Evolutionary conservation across 1,140 invertebrate species (phyloP).

Genomic region (Trichoplusia ni): DNA sequence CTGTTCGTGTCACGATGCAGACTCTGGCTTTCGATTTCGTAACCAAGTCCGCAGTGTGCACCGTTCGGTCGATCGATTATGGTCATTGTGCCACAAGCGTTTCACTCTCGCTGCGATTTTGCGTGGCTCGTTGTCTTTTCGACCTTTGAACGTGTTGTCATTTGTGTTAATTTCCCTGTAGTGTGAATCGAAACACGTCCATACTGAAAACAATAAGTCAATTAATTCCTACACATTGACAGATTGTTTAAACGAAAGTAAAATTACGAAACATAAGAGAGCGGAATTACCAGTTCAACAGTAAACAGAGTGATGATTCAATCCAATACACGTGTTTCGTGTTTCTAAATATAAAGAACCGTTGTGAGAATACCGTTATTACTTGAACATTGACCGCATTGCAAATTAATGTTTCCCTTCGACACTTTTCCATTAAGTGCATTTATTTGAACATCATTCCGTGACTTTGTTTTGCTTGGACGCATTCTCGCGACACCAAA

Average conservation of each 20-base stretch:
- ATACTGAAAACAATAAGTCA: background rate
- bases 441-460: conserved; percentile 56
- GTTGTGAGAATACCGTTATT: conserved; percentile 69
- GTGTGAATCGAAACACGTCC: conserved; percentile 14
- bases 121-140: conserved; percentile 36
- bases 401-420: conserved; percentile 64
- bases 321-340: conserved; percentile 64
- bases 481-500: background rate
- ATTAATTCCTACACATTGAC: background rate
- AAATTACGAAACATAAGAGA: conserved; percentile 40
- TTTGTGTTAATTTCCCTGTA: conserved; percentile 33
- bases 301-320: conserved; percentile 69
- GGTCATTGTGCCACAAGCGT: conserved; percentile 67
- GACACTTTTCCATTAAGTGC: conserved; percentile 49
- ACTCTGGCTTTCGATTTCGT: conserved; percentile 66
- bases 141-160: conserved; percentile 41
- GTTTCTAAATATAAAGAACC: conserved; percentile 75
- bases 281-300: conserved; percentile 59
- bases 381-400: conserved; percentile 66
- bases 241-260: conserved; percentile 30
- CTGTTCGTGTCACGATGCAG: conserved; percentile 60
- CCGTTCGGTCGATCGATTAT: conserved; percentile 64
- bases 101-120: conserved; percentile 51
- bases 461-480: conserved; percentile 31
- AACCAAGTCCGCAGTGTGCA: conserved; percentile 57